Percentiles rank a stretch among this genome's conserved stretches.
Conservation (phyloP, 2,797 vertebrate species). For the Semotilus atromaculatus region DNA sequence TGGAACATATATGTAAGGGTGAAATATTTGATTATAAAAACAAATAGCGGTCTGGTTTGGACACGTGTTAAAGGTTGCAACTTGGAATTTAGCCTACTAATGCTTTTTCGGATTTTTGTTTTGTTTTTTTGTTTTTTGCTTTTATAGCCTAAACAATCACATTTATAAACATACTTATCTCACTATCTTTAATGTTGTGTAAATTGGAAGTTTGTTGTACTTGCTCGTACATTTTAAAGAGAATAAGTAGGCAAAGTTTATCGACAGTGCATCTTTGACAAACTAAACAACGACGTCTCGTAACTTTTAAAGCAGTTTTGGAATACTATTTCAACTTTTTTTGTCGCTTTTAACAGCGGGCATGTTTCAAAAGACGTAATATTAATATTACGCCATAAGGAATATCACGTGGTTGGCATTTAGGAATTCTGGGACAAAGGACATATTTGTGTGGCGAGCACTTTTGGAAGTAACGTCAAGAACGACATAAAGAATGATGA, state of each 20-base stretch:
- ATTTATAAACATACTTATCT: conserved; percentile 25
- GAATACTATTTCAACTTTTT: not conserved
- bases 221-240: not conserved
- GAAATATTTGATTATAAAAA: conserved; percentile 4
- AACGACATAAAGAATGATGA: not conserved
- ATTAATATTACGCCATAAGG: conserved; percentile 65
- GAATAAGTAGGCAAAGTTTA: not conserved
- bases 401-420: conserved; percentile 81
- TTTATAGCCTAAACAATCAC: not conserved
- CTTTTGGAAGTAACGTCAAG: not conserved
- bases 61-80: conserved; percentile 71
- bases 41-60: conserved; percentile 42
- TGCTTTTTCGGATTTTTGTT: not conserved
- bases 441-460: conserved; percentile 60
- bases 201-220: not conserved
- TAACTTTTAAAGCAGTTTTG: not conserved
- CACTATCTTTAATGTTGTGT: not conserved
- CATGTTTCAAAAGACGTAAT: not conserved
- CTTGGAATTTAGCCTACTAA: not conserved
- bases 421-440: conserved; percentile 79
- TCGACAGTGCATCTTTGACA: not conserved
- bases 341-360: not conserved
- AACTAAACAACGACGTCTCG: not conserved
- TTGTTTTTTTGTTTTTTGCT: not conserved
- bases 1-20: not conserved